Base-by-base conservation (phyloP, 2,113 vertebrate species). In the Prochilodus magdalenae region DNA sequence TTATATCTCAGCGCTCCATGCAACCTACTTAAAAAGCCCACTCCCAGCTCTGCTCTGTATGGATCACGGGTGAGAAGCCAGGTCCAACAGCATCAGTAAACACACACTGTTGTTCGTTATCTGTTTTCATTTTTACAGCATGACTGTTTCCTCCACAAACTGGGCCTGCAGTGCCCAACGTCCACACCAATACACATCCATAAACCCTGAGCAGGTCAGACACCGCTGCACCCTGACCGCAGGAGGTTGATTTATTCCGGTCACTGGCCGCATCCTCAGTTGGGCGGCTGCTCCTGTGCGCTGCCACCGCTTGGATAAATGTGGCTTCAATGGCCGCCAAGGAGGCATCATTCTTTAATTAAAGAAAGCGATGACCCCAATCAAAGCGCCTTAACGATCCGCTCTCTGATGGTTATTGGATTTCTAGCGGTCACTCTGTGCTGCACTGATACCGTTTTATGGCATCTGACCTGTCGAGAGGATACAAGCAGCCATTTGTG, bases 401-500 rank as follows among this genome's bases (percentile, higher is more conserved):
- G 84, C 87, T 83, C 89, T 84, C 83, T 90, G 89, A 92, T 89
- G 80, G 89, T 91, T 94, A 94, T 94, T 92, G 91, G 90, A 94
- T 94, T 94, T 93, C 83, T 84, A 86, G 87, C 67, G 66, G 33
- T 87, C 85, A 89, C 83, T 89, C 88, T 92, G 91, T 88, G 91
- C 90, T 86, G 84, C 74, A 18, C 87, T 88, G 91, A 92, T 89
- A 87, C 89, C 60, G 86, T 85, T 94, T 94, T 94, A 94, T 92
- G 92, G 88, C 87, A 57, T 80, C 85, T 69, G 77, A 89, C 86
- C 88, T 90, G 91, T 93, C 93, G 90, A 92, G 91, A 90, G 88
- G 92, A 94, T 94, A 94, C 93, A 94, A 92, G 88, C 85, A 90
- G 90, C 91, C 91, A 94, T 94, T 94, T 94, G 91, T 90, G 91